Evolutionary conservation across 35 echinoderm and acorn worm species (phyloP).

Genomic region (Apostichopus californicus): DNA sequence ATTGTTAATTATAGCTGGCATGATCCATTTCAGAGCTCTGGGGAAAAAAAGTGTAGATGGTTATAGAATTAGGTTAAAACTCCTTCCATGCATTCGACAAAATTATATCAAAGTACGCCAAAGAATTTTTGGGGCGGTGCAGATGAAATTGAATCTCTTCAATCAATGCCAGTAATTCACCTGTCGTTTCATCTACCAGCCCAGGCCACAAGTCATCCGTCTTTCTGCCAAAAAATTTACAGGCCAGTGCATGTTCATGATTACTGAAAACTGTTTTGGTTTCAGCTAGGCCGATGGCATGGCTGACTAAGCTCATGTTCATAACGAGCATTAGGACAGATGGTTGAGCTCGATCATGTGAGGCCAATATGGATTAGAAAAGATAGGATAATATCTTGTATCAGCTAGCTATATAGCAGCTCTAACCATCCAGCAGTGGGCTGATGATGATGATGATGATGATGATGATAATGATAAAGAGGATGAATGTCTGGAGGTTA

Average conservation of each 20-base stretch:
- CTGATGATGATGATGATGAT: too few relatives aligned
- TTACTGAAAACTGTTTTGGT: neutral
- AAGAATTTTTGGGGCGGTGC: too few relatives aligned
- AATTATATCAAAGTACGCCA: too few relatives aligned
- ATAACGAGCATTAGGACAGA: conserved; percentile 18
- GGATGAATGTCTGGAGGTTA: too few relatives aligned
- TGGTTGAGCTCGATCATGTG: conserved; percentile 16
- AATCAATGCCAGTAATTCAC: neutral
- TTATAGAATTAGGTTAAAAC: too few relatives aligned
- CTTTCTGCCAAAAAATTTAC: neutral
- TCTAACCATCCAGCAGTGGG: too few relatives aligned
- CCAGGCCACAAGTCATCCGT: neutral
- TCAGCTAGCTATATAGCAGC: neutral
- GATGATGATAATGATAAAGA: too few relatives aligned
- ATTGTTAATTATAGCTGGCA: too few relatives aligned
- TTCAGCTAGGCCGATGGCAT: neutral
- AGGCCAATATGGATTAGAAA: conserved; percentile 18
- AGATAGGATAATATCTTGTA: neutral
- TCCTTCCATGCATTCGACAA: too few relatives aligned
- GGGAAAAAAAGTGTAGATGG: too few relatives aligned
- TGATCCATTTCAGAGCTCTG: too few relatives aligned
- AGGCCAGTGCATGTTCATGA: neutral
- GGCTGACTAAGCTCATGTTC: conserved; percentile 17
- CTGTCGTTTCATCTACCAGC: neutral
- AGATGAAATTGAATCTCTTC: neutral